A percentile compares a stretch with the other conserved stretches of the same genome.
Conservation (phyloP, 2,113 vertebrate genomes). For the Amphilophus citrinellus region DNA sequence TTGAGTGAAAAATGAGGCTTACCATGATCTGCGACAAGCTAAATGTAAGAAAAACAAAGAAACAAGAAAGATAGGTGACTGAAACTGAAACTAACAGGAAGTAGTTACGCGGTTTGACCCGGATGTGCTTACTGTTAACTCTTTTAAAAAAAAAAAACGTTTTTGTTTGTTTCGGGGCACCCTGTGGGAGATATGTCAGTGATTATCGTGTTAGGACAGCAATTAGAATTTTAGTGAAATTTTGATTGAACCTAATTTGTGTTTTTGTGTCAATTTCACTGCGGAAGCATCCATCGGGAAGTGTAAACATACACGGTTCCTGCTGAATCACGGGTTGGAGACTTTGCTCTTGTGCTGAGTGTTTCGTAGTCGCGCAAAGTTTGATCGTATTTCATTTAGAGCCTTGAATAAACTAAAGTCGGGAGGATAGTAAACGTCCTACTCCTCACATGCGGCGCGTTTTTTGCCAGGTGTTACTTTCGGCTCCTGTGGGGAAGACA, state of each 20-base stretch:
- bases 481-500: neutral
- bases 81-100: neutral
- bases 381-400: neutral
- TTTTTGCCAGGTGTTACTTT: neutral
- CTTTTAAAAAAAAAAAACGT: too few relatives aligned
- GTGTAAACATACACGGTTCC: neutral
- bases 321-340: neutral
- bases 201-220: neutral
- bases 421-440: neutral
- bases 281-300: neutral
- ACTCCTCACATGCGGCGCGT: neutral
- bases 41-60: neutral
- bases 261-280: neutral
- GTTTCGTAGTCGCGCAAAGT: neutral
- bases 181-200: neutral
- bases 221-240: neutral
- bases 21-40: slow-evolving; percentile 20
- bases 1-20: neutral
- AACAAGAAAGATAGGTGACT: rapidly evolving
- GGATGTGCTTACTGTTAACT: slow-evolving; percentile 11
- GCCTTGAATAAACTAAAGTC: neutral
- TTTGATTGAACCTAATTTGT: neutral
- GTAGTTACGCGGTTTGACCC: neutral
- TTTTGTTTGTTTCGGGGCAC: neutral
- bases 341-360: neutral